phyloP scores from a whole-genome alignment of 2,113 vertebrate species.

The Cheilinus undulatus region DNA sequence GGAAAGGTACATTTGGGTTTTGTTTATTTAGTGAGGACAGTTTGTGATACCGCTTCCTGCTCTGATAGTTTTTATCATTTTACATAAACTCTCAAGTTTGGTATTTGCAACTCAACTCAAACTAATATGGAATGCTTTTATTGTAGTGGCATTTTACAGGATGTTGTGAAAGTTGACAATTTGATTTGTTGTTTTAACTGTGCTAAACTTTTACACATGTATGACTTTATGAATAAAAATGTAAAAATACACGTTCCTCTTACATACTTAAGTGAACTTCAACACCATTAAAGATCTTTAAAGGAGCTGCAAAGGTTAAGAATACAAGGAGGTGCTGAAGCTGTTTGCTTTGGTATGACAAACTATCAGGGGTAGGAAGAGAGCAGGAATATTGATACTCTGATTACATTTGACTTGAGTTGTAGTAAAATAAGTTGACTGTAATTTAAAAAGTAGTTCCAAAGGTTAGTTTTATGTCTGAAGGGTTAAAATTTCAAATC shows the following conservation, averaged over 20 bases:
- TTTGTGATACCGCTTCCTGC: slow-evolving; percentile 7
- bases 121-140: not conserved
- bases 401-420: too few relatives aligned
- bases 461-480: too few relatives aligned
- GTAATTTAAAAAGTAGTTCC: too few relatives aligned
- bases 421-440: too few relatives aligned
- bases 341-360: too few relatives aligned
- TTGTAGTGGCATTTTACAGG: not conserved
- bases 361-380: too few relatives aligned
- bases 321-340: too few relatives aligned
- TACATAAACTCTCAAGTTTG: slow-evolving; percentile 12
- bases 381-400: too few relatives aligned
- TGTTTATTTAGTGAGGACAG: slow-evolving; percentile 5
- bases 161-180: slow-evolving; percentile 3
- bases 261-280: not conserved
- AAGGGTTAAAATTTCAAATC: too few relatives aligned
- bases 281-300: too few relatives aligned
- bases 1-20: slow-evolving; percentile 23
- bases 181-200: not conserved
- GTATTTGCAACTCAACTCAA: not conserved
- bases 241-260: not conserved
- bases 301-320: too few relatives aligned
- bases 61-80: slow-evolving; percentile 4
- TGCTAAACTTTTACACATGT: slow-evolving; percentile 1
- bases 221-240: slow-evolving; percentile 22